Conservation (phyloP, 2,888 invertebrate species). For the Caprella mutica region DNA sequence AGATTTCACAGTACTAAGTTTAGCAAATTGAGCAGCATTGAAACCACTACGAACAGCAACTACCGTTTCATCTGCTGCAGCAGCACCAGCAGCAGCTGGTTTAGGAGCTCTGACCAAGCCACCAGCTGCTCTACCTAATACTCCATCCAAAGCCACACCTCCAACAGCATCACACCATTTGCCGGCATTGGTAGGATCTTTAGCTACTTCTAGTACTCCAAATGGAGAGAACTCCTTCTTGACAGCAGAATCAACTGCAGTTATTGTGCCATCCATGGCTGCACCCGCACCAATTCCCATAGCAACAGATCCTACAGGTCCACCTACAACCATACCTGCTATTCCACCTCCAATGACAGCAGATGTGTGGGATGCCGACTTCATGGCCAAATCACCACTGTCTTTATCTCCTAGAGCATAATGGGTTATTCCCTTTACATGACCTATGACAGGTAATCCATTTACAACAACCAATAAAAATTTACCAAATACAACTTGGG, state of each 20-base stretch:
- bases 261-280: conserved; percentile 1
- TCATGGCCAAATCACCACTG: background rate
- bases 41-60: no score
- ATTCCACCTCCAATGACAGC: conserved; percentile 5
- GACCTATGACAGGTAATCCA: conserved; percentile 4
- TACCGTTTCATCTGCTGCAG: no score
- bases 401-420: conserved; percentile 1
- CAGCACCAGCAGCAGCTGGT: no score
- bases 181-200: conserved; percentile 6
- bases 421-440: conserved; percentile 2
- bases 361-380: background rate
- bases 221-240: background rate
- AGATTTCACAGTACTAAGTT: no score
- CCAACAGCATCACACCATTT: conserved; percentile 11
- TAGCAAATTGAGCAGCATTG: no score
- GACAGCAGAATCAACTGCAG: background rate
- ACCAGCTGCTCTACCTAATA: background rate
- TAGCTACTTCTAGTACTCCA: background rate
- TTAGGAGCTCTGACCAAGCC: no score
- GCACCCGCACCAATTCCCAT: background rate
- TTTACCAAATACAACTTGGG: background rate
- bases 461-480: background rate
- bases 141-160: conserved; percentile 5
- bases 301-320: conserved; percentile 1
- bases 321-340: background rate